These are phyloP conservation scores for Falco rusticolus DNA, from an alignment of 2,797 vertebrate species.

Conservation along the genomic window DNA sequence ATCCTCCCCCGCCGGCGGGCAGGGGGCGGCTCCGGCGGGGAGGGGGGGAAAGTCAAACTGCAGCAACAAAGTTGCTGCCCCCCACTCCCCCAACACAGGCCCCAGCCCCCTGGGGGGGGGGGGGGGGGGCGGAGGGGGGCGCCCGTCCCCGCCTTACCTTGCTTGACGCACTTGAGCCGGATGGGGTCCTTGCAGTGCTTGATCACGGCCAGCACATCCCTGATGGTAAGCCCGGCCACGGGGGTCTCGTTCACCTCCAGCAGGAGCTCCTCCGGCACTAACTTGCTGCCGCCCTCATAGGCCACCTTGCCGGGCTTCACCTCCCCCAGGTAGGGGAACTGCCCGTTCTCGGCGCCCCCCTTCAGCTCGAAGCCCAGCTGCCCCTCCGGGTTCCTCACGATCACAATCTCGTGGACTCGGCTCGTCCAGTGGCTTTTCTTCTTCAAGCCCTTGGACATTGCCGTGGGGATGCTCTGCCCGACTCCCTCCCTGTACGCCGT, in stretches of 20 bases:
- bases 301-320: slow-evolving; percentile 86
- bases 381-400: slow-evolving; percentile 86
- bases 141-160: slow-evolving; percentile 82
- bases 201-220: slow-evolving; percentile 95
- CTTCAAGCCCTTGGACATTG: slow-evolving; percentile 96
- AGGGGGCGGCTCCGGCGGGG: slow-evolving; percentile 46
- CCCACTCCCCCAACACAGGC: not conserved
- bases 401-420: slow-evolving; percentile 94
- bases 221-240: slow-evolving; percentile 94
- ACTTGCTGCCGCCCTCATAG: slow-evolving; percentile 88
- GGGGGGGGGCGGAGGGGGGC: not conserved
- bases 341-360: slow-evolving; percentile 95
- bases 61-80: slow-evolving; percentile 55
- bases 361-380: slow-evolving; percentile 90
- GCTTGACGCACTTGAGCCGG: slow-evolving; percentile 94
- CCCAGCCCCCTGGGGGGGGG: not conserved
- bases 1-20: not conserved
- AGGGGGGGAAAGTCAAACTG: slow-evolving; percentile 50
- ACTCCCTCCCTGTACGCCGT: slow-evolving; percentile 69
- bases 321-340: slow-evolving; percentile 93
- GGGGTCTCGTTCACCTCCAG: slow-evolving; percentile 98
- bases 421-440: slow-evolving; percentile 98
- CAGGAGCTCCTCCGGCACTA: slow-evolving; percentile 88
- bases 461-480: slow-evolving; percentile 74
- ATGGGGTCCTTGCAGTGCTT: slow-evolving; percentile 95